Evolutionary conservation across 2,113 vertebrate species (phyloP).

Genomic region (Urocitellus parryii): DNA sequence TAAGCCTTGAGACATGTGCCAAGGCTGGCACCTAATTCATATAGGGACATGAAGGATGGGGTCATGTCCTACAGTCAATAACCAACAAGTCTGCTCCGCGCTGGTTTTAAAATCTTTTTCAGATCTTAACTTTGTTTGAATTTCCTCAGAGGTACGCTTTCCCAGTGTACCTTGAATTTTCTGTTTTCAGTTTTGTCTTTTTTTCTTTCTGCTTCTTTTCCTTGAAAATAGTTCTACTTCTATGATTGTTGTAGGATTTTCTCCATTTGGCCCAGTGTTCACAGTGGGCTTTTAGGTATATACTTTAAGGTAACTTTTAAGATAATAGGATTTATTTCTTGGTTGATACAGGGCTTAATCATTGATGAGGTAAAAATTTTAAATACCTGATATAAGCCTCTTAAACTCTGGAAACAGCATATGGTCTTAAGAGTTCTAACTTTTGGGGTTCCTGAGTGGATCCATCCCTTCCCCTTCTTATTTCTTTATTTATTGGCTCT

Average conservation of each 20-base stretch:
- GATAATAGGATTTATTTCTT: conserved; percentile 23
- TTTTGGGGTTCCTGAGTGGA: background rate
- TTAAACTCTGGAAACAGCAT: background rate
- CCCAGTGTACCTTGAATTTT: background rate
- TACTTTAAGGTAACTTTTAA: background rate
- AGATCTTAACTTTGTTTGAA: background rate
- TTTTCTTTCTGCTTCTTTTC: background rate
- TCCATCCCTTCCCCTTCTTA: background rate
- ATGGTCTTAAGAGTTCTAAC: background rate
- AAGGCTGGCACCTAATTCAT: background rate
- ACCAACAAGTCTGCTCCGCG: background rate
- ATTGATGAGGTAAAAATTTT: background rate
- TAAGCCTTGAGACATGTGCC: background rate
- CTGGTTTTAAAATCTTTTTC: background rate
- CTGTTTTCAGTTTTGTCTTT: background rate
- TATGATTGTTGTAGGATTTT: background rate
- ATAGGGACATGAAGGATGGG: background rate
- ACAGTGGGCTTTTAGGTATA: background rate
- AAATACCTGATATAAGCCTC: background rate
- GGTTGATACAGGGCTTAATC: background rate
- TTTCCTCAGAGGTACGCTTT: background rate
- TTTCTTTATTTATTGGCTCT: too few relatives aligned
- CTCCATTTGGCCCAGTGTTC: background rate
- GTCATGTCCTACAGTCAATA: background rate
- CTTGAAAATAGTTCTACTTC: background rate